Evolutionary conservation across 2,797 vertebrate genomes (phyloP), one percentile per base, ranked within the genome.

Genomic region (Halcyon chelicuti): DNA sequence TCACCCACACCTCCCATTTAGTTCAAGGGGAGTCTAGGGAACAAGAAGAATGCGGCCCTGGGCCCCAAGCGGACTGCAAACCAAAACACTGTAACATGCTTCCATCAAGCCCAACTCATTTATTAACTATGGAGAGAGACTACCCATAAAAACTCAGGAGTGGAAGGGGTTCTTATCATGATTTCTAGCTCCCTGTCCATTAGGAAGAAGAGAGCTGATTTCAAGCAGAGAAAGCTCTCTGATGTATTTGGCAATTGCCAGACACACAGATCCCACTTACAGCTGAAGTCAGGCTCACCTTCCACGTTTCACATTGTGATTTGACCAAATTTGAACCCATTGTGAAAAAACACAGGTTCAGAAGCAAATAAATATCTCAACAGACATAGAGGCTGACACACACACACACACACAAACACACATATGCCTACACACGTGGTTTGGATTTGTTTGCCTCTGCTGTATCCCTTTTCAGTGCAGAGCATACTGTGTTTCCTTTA

Each of bases 1-100:
- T 97, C 86, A 89, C 95, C 95, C 88, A 94, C 94, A 92, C 93
- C 92, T 97, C 96, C 94, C 96, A 86, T 87, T 88, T 90, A 94
- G 94, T 93, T 95, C 66, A 85, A 94, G 88, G 86, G 81, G 83
- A 95, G 90, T 47, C 85, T 66, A 52, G 91, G 88, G 92, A 95
- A 86, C 42, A 22, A 68, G 47, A 87, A 17, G 90, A 94, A 91
- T 92, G 93, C 81, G 54, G 83, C 60, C 25, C 73, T 12, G 55
- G 90, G 94, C 86, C 94, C 92, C 93, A 10, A 20, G 94, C 1
- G 18, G 42, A 54, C 71, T 86, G 90, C 47, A 92, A 95, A 95
- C 72, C 92, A 58, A 86, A 94, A 89, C 89, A 83, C 79, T 60
- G 68, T 33, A 71, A 68, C 62, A 16, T 5, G 12, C 68, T 87